These are phyloP conservation scores for Henricia sp. DNA, from an alignment of 53 echinoderm and acorn worm species.

Conservation along the genomic window DNA sequence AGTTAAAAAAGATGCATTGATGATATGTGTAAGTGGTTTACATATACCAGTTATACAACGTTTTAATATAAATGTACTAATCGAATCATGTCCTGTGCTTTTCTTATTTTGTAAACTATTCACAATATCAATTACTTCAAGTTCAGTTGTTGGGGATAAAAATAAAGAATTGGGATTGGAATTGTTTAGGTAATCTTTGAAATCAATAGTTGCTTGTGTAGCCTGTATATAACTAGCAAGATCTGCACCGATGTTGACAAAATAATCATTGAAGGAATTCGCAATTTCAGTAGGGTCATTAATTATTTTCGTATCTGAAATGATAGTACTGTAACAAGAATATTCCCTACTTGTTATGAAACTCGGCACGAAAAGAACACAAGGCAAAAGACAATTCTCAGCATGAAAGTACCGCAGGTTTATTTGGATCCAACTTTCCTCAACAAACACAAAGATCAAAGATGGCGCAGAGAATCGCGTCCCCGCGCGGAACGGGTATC, in stretches of 20 bases:
- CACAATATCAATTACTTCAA: background rate
- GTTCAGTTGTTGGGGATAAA: background rate
- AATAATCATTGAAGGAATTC: conserved; percentile 3
- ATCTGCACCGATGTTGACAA: conserved; percentile 13
- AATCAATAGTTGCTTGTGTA: background rate
- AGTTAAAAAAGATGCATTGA: background rate
- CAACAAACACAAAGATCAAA: too few species aligned
- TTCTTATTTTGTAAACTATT: background rate
- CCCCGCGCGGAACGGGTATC: too few species aligned
- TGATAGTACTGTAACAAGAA: too few species aligned
- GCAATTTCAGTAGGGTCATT: background rate
- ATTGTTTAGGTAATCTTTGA: background rate
- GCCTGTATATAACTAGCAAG: background rate
- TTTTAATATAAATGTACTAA: too few species aligned
- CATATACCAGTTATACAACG: too few species aligned
- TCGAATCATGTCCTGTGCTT: background rate
- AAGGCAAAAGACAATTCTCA: too few species aligned
- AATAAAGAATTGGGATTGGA: conserved; percentile 7
- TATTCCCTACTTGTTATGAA: too few species aligned
- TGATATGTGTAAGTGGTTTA: too few species aligned
- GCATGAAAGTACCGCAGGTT: too few species aligned
- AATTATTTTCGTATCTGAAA: background rate
- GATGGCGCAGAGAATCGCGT: too few species aligned
- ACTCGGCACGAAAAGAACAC: too few species aligned
- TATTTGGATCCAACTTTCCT: too few species aligned